Evolutionary conservation across 2,113 vertebrate species (phyloP), one percentile per base, ranked within the genome.

Genomic region (Lasiurus cinereus): DNA sequence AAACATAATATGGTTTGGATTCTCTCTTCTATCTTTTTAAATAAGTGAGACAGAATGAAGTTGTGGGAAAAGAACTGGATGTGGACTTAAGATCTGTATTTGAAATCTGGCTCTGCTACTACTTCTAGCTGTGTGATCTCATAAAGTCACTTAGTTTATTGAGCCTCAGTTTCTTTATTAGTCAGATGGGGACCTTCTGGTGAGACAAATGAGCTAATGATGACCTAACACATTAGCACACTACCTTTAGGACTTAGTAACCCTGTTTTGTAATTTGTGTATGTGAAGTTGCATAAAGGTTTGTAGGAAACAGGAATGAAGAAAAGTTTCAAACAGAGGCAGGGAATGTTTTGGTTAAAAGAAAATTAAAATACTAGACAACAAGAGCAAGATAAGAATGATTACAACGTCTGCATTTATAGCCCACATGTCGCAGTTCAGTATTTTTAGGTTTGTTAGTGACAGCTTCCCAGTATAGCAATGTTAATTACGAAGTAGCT

Each of bases 381-480:
- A 91, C 22, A 90, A 91, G 52, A 89, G 16, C 52, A 97, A 93
- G 85, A 93, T 90, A 94, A 94, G 83, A 94, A 74, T 76, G 66
- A 76, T 83, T 56, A 52, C 62, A 79, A 56, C 6, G 0, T 52
- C 91, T 97, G 70, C 85, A 93, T 95, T 95, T 95, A 96, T 91
- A 96, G 94, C 56, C 73, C 52, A 62, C 94, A 91, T 87, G 79
- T 89, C 86, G 82, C 83, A 82, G 79, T 46, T 90, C 29, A 62
- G 72, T 96, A 96, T 96, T 96, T 95, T 91, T 97, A 94, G 94
- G 66, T 83, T 91, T 89, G 85, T 92, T 73, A 86, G 83, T 86
- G 84, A 90, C 83, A 69, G 52, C 69, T 95, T 96, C 94, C 93
- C 62, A 89, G 79, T n/a, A 91, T 48, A 97, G 91, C 85, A 31